Percentiles rank a stretch among this genome's conserved stretches.
Conservation (phyloP, 1,140 invertebrate species). For the Zaprionus nigranus region DNA sequence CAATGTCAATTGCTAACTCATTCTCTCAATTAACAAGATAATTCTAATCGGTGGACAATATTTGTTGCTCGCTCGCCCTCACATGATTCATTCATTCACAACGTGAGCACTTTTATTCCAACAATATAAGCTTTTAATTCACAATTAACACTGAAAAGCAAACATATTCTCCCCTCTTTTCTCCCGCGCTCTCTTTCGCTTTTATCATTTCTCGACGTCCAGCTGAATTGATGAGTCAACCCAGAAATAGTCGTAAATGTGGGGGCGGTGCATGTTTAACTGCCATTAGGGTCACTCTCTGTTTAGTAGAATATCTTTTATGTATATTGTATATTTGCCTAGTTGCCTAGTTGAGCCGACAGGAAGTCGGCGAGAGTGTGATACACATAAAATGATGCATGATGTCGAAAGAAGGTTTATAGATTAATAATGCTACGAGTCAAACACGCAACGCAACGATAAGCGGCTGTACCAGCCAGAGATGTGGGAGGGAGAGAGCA, state of each 20-base stretch:
- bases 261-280: constrained; percentile 63
- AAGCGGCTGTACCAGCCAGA: constrained; percentile 13
- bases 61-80: constrained; percentile 10
- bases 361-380: constrained; percentile 58
- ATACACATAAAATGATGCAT: constrained; percentile 56
- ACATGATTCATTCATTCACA: constrained; percentile 56
- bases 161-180: constrained; percentile 40
- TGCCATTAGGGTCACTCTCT: constrained; percentile 64
- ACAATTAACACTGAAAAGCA: constrained; percentile 58
- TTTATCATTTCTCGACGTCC: constrained; percentile 29
- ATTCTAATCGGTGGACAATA: constrained; percentile 27
- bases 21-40: constrained; percentile 13
- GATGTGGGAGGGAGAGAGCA: not conserved
- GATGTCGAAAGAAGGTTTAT: constrained; percentile 37
- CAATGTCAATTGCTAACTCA: not conserved
- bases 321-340: constrained; percentile 6
- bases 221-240: constrained; percentile 65
- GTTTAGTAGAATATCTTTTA: not conserved
- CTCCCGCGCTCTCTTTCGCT: not conserved
- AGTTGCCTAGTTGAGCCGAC: constrained; percentile 37
- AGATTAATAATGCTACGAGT: constrained; percentile 49
- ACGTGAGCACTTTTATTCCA: constrained; percentile 17
- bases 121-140: constrained; percentile 60
- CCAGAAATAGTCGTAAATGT: constrained; percentile 36
- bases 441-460: constrained; percentile 49